Evolutionary conservation across 1,140 invertebrate species (phyloP).

Genomic region (Lasioglossum baleicum): DNA sequence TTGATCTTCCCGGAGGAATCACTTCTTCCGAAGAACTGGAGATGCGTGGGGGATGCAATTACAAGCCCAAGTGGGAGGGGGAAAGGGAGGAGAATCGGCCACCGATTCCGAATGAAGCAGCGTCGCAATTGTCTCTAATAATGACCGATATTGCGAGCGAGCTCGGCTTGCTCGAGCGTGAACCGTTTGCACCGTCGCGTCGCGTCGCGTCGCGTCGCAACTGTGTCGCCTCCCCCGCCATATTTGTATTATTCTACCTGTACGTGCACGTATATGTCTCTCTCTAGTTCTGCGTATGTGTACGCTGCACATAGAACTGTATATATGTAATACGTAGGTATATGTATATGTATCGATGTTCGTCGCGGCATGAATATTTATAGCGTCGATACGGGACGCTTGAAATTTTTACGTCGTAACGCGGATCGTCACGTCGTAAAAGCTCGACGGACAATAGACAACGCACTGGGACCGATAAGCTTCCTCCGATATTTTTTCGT

Average conservation of each 20-base stretch:
- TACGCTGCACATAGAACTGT: no score
- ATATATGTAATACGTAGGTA: not conserved
- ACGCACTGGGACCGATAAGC: not conserved
- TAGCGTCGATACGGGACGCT: constrained; percentile 31
- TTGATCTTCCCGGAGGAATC: not conserved
- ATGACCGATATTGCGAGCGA: not conserved
- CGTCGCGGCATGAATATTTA: constrained; percentile 41
- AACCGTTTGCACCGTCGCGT: no score
- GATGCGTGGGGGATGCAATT: not conserved
- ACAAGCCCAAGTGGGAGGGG: no score
- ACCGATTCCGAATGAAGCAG: not conserved
- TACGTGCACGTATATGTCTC: no score
- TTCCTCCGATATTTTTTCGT: not conserved
- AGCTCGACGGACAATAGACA: constrained; percentile 14
- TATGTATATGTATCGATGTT: constrained; percentile 16
- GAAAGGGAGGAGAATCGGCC: not conserved
- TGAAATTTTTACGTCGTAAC: constrained; percentile 46
- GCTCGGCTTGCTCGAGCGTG: not conserved
- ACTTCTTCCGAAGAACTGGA: not conserved
- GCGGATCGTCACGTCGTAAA: constrained; percentile 34
- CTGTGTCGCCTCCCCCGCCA: not conserved
- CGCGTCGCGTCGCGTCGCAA: not conserved
- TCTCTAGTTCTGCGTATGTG: no score
- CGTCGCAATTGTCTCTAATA: not conserved
- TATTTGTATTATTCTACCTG: constrained; percentile 37